These are phyloP conservation scores for Pissodes strobi DNA, from an alignment of 1,140 invertebrate genomes.

Conservation along the genomic window DNA sequence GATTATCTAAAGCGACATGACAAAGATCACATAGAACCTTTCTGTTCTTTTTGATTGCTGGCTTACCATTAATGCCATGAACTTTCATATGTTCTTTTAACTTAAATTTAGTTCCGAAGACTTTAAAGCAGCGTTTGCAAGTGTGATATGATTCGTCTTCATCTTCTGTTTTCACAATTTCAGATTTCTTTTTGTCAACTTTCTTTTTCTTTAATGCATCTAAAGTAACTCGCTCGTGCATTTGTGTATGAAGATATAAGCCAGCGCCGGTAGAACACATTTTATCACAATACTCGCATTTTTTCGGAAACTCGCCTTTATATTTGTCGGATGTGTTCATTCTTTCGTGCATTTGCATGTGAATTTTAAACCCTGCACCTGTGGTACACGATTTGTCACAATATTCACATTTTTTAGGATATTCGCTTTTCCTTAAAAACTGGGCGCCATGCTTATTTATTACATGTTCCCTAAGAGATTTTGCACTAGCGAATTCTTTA, in stretches of 20 bases:
- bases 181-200: conserved; percentile 8
- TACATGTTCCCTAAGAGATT: conserved; percentile 46
- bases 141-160: conserved; percentile 49
- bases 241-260: conserved; percentile 43
- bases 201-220: conserved; percentile 22
- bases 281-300: conserved; percentile 48
- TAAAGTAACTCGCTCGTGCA: conserved; percentile 41
- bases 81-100: conserved; percentile 50
- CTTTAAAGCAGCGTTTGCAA: conserved; percentile 52
- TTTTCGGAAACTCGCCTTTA: conserved; percentile 39
- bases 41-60: conserved; percentile 23
- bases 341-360: conserved; percentile 45
- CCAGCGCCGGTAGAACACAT: conserved; percentile 41
- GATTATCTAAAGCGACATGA: conserved; percentile 41
- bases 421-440: conserved; percentile 29
- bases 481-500: conserved; percentile 39
- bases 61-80: conserved; percentile 42
- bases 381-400: conserved; percentile 46
- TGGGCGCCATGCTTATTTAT: conserved; percentile 35
- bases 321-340: conserved; percentile 12
- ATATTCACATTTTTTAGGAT: conserved; percentile 42
- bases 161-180: conserved; percentile 11
- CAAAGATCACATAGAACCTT: conserved; percentile 48
- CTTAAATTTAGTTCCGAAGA: conserved; percentile 47
- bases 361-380: conserved; percentile 38